These are phyloP conservation scores for Mantis religiosa DNA, from an alignment of 2,888 invertebrate species.

Conservation along the genomic window DNA sequence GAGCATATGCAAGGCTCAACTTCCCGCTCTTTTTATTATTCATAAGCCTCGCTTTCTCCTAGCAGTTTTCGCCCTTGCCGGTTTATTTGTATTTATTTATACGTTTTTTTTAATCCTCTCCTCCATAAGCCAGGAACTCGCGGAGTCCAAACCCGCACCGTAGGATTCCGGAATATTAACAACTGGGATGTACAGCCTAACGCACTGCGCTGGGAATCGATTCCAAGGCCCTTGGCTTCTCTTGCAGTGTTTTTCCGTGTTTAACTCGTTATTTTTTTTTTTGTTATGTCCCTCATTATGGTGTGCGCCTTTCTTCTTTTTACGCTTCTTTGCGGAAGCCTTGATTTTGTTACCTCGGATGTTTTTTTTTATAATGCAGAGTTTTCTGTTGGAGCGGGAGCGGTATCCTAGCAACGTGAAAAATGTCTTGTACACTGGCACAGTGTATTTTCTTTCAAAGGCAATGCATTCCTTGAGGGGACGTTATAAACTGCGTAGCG, in stretches of 20 bases:
- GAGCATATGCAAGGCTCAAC: too few species aligned
- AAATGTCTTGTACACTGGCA: neutral
- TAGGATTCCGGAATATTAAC: neutral
- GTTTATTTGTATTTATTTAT: neutral
- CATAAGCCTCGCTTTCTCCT: neutral
- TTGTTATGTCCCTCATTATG: neutral
- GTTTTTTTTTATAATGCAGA: neutral
- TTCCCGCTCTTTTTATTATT: too few species aligned
- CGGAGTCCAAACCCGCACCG: too few species aligned
- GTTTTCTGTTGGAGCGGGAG: neutral
- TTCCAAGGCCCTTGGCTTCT: neutral
- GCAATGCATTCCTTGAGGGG: too few species aligned
- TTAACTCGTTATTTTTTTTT: neutral
- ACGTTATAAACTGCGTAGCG: too few species aligned
- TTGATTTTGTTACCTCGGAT: neutral
- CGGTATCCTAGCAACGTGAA: neutral
- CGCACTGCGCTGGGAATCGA: neutral
- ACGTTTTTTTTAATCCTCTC: neutral
- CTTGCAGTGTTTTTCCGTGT: neutral
- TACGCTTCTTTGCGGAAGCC: neutral
- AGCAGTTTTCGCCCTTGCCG: neutral
- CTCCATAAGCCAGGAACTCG: neutral
- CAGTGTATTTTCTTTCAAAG: neutral
- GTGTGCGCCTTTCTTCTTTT: neutral
- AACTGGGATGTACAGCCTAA: neutral